Evolutionary conservation across 2,797 vertebrate species (phyloP).

Genomic region (Dicrostonyx torquatus): DNA sequence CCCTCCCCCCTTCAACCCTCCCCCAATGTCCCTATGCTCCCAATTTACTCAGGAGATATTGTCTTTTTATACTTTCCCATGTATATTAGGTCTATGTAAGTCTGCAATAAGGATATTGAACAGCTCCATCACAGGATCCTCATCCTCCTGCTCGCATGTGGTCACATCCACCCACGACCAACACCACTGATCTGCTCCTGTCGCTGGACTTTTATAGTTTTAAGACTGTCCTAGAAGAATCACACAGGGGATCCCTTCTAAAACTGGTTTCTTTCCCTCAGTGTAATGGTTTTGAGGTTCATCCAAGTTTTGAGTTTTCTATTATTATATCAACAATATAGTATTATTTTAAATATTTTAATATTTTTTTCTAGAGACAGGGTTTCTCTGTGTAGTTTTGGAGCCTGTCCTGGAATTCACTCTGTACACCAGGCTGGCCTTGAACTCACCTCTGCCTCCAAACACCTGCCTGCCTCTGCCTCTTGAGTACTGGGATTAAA

Average conservation of each 20-base stretch:
- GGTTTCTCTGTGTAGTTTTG: too few relatives aligned
- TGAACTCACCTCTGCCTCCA: too few relatives aligned
- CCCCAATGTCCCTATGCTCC: too few relatives aligned
- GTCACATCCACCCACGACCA: neutral
- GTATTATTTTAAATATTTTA: neutral
- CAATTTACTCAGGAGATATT: too few relatives aligned
- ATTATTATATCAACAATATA: neutral
- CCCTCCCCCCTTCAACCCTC: too few relatives aligned
- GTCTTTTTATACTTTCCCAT: too few relatives aligned
- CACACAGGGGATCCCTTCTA: neutral
- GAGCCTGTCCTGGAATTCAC: too few relatives aligned
- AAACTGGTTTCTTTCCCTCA: slow-evolving; percentile 46
- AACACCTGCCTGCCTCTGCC: too few relatives aligned
- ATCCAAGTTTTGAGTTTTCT: neutral
- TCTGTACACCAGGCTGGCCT: too few relatives aligned
- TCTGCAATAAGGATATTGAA: neutral
- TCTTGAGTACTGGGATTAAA: too few relatives aligned
- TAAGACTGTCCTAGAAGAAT: neutral
- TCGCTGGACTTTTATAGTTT: neutral
- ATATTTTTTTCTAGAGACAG: neutral
- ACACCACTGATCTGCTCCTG: neutral
- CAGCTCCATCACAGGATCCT: neutral
- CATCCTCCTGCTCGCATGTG: neutral
- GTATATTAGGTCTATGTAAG: too few relatives aligned
- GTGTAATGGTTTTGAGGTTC: neutral